phyloP scores from a whole-genome alignment of 1,140 invertebrate species.

The Propsilocerus akamusi region DNA sequence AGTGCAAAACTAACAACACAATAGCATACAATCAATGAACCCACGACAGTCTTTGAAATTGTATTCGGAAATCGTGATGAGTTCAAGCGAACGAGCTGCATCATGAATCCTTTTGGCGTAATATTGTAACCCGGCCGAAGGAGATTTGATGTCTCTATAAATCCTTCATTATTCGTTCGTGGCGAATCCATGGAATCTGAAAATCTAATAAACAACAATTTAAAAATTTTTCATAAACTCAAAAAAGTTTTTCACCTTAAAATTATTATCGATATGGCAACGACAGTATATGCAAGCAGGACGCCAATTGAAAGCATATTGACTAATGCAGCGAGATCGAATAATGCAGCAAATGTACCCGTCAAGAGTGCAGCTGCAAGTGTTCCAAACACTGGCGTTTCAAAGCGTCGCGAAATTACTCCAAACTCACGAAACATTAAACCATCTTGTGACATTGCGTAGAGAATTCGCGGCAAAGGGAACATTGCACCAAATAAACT shows the following conservation, averaged over 20 bases:
- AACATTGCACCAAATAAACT: constrained; percentile 71
- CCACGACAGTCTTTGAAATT: neutral
- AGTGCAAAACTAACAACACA: neutral
- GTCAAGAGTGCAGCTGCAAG: constrained; percentile 53
- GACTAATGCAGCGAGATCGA: constrained; percentile 72
- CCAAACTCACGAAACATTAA: constrained; percentile 54
- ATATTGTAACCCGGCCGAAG: neutral
- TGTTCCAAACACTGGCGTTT: constrained; percentile 67
- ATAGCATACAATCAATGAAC: neutral
- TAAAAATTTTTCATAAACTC: neutral
- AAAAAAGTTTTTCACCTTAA: constrained; percentile 34
- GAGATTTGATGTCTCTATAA: neutral
- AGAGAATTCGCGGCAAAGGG: constrained; percentile 64
- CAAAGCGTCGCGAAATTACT: constrained; percentile 38
- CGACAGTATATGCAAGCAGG: constrained; percentile 78
- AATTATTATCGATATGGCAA: constrained; percentile 73
- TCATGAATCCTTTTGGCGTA: neutral
- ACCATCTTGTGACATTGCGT: constrained; percentile 74
- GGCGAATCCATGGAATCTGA: neutral
- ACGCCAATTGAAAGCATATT: constrained; percentile 95
- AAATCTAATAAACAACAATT: neutral
- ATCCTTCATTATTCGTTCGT: neutral
- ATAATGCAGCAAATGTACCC: constrained; percentile 70
- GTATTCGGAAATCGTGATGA: neutral
- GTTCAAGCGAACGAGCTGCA: neutral